Conservation (phyloP, 2,797 vertebrate species). For the Amblyraja radiata region DNA sequence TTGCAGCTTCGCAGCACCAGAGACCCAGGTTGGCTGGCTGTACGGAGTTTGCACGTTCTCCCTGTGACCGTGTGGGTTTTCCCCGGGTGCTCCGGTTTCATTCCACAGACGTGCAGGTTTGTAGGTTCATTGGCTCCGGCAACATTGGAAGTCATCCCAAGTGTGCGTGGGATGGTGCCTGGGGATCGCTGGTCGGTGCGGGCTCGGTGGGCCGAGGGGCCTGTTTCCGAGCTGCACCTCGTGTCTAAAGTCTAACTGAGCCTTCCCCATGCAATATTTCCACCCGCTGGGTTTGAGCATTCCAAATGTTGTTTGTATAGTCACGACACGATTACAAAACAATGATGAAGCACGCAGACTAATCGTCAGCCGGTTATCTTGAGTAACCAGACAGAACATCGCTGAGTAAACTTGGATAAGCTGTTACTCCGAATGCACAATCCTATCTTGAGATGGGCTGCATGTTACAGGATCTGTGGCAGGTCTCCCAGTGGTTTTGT, state of each 20-base stretch:
- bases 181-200: too few species aligned
- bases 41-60: too few species aligned
- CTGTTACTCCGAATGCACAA: not conserved
- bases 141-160: too few species aligned
- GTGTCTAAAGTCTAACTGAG: not conserved
- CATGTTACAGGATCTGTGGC: not conserved
- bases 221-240: too few species aligned
- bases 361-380: not conserved
- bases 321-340: not conserved
- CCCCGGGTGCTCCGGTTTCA: too few species aligned
- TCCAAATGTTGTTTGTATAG: not conserved
- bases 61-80: too few species aligned
- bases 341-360: not conserved
- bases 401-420: constrained; percentile 22
- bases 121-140: too few species aligned
- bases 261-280: not conserved
- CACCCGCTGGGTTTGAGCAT: not conserved
- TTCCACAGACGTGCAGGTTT: too few species aligned
- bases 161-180: too few species aligned
- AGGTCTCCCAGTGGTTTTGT: not conserved
- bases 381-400: not conserved
- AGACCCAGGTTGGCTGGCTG: too few species aligned
- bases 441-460: not conserved
- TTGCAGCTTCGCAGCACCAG: too few species aligned
- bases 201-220: too few species aligned